Conservation (phyloP, 2,888 invertebrate genomes). For the Alitta virens region DNA sequence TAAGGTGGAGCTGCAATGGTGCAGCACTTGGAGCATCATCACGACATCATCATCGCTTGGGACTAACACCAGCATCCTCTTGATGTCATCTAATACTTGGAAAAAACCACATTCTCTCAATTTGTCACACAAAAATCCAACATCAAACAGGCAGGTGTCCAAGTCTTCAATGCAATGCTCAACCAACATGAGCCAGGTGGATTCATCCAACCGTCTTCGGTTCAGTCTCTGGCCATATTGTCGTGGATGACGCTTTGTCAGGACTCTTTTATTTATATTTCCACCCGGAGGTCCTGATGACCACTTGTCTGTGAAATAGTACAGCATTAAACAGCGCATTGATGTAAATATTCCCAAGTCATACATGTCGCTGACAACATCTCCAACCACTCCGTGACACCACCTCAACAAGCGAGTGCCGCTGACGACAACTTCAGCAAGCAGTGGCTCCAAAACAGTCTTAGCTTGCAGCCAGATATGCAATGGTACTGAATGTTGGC, state of each 20-base stretch:
- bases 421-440: background rate
- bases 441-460: background rate
- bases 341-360: background rate
- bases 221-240: background rate
- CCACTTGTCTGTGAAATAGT: conserved; percentile 20
- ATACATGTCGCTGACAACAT: conserved; percentile 1
- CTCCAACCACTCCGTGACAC: conserved; percentile 3
- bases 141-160: conserved; percentile 14
- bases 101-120: conserved; percentile 7
- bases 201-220: conserved; percentile 5
- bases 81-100: conserved; percentile 7
- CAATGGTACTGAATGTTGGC: background rate
- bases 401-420: conserved; percentile 1
- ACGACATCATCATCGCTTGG: conserved; percentile 5
- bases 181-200: conserved; percentile 1
- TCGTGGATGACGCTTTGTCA: background rate
- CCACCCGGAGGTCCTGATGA: background rate
- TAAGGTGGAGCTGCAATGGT: background rate
- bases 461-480: conserved; percentile 9
- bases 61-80: background rate
- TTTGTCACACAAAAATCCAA: conserved; percentile 12
- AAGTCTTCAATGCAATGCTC: background rate
- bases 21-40: conserved; percentile 10
- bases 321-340: conserved; percentile 1
- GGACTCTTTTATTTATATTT: background rate